Base-by-base conservation (phyloP, 2,888 invertebrate species). In the Adelognathus sp. region DNA sequence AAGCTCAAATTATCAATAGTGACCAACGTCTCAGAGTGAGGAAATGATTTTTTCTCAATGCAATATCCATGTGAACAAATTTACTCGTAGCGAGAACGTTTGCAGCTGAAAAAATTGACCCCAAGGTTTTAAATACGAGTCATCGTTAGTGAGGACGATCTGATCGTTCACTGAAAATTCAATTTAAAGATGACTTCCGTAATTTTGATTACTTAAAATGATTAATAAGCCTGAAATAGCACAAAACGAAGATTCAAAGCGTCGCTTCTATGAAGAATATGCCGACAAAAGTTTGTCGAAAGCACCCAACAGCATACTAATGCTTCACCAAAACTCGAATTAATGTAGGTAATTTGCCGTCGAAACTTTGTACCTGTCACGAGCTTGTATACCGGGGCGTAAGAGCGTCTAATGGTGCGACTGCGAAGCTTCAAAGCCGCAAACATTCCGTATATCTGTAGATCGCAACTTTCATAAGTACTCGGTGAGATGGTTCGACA, bases 331-430 rank as follows among this genome's bases (percentile, higher is more conserved):
- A 52, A 33, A 29, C 61, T 24, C 14, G 50, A 60, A 81, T 78
- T 77, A 79, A 84, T 84, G 58, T 79, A 69, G 81, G 82, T 78
- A 80, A 80, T 77, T 78, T 73, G 16, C 60, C 52, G 4, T 39
- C 72, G 69, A 80, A 80, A 52, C 78, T 74, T 44, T 46, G 72
- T 61, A 73, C 41, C 50, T 78, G 36, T 52, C 64, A 39, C 21
- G 36, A 63, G 64, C 69, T 44, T 44, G 33, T n/a, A 27, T 50
- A 16, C 21, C 21, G 41, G 18, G 27, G 46, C 27, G 18, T 39
- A 70, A 9, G 5, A 61, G 36, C 41, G 36, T 21, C 18, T 29
- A 58, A 69, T 56, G 41, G 39, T 7, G 21, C 61, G 69, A 69
- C 29, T 39, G 29, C 63, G 29, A 18, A 46, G 61, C 52, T 39